phyloP scores from a whole-genome alignment of 2,888 invertebrate genomes.

The Amblyjoppa proteus region DNA sequence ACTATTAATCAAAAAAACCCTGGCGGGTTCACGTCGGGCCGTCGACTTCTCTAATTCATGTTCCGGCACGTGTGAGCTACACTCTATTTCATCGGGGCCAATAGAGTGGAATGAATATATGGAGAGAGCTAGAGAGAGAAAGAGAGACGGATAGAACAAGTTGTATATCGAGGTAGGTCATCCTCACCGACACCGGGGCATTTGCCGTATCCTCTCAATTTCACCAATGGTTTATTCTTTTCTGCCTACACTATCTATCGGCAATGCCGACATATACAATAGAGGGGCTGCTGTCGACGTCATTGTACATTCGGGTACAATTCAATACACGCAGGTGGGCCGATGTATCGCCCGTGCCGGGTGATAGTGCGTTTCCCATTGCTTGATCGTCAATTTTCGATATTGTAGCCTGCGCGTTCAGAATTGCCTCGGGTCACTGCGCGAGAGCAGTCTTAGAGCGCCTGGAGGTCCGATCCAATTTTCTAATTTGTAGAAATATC shows the following conservation, averaged over 20 bases:
- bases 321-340: slow-evolving; percentile 15
- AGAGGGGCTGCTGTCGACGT: not conserved
- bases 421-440: too few relatives aligned
- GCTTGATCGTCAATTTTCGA: slow-evolving; percentile 18
- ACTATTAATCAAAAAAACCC: slow-evolving; percentile 54
- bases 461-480: too few relatives aligned
- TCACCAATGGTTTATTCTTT: slow-evolving; percentile 27
- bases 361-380: slow-evolving; percentile 8
- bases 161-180: slow-evolving; percentile 23
- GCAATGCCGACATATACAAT: not conserved
- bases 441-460: too few relatives aligned
- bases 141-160: not conserved
- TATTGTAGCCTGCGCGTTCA: not conserved
- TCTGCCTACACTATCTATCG: not conserved
- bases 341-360: slow-evolving; percentile 7
- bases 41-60: slow-evolving; percentile 43
- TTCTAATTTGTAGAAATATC: too few relatives aligned
- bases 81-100: slow-evolving; percentile 26
- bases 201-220: slow-evolving; percentile 34
- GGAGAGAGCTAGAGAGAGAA: not conserved
- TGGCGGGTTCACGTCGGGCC: slow-evolving; percentile 7
- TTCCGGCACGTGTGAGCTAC: slow-evolving; percentile 17
- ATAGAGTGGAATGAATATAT: slow-evolving; percentile 24
- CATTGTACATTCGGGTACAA: slow-evolving; percentile 4
- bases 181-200: not conserved